phyloP scores from a whole-genome alignment of 2,113 vertebrate species.

The Oncorhynchus tshawytscha region DNA sequence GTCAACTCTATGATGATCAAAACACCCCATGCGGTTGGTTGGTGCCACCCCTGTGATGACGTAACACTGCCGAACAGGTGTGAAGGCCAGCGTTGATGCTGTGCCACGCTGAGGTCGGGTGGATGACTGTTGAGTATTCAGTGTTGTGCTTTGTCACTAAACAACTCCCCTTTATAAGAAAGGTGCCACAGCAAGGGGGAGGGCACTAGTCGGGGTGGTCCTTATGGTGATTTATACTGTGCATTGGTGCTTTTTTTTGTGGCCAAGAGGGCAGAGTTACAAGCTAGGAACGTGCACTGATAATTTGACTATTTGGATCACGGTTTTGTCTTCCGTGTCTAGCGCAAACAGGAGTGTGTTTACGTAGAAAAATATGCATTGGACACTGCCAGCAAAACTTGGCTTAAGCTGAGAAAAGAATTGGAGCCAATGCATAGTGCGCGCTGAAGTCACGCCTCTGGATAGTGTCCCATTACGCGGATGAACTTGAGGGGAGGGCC shows the following conservation, averaged over 20 bases:
- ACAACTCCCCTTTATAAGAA: conserved; percentile 27
- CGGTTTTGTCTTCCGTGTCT: not conserved
- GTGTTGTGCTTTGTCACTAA: not conserved
- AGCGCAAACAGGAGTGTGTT: conserved; percentile 14
- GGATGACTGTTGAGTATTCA: conserved; percentile 21
- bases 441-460: conserved; percentile 2
- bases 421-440: not conserved
- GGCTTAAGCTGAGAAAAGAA: not conserved
- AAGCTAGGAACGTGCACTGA: conserved; percentile 26
- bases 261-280: conserved; percentile 28
- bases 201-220: conserved; percentile 4
- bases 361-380: conserved; percentile 4
- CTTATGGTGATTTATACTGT: conserved; percentile 54
- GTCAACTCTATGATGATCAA: conserved; percentile 21
- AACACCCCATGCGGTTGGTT: not conserved
- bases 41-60: conserved; percentile 37
- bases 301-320: conserved; percentile 25
- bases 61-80: conserved; percentile 59
- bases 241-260: conserved; percentile 57
- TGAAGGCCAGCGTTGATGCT: conserved; percentile 28
- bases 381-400: conserved; percentile 6
- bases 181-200: conserved; percentile 24
- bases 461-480: conserved; percentile 16
- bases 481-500: conserved; percentile 21
- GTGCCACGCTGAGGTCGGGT: conserved; percentile 26